Conservation (phyloP, 2,113 vertebrate genomes). For the Pogonocichla stellata region DNA sequence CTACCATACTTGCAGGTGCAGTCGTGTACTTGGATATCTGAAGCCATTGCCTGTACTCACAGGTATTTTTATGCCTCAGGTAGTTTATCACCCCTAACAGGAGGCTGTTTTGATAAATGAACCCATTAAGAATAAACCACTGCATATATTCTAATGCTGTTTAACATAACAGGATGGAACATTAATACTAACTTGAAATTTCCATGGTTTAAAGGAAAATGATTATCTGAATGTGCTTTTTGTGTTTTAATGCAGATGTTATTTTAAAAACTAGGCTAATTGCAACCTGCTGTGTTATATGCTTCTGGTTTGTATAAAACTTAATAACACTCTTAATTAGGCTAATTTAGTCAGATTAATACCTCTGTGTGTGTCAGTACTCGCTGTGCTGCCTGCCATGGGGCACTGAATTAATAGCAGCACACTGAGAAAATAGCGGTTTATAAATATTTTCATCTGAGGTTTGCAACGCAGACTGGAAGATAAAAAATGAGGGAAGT, state of each 20-base stretch:
- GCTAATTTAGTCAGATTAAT: constrained; percentile 77
- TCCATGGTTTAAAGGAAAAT: constrained; percentile 42
- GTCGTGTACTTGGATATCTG: background rate
- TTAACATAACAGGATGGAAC: constrained; percentile 12
- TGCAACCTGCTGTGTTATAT: constrained; percentile 67
- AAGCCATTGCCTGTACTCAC: constrained; percentile 2
- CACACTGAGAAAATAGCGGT: constrained; percentile 54
- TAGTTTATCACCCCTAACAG: constrained; percentile 53
- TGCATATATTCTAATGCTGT: constrained; percentile 23
- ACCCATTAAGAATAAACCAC: constrained; percentile 51
- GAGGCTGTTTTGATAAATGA: constrained; percentile 59
- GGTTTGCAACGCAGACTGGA: background rate
- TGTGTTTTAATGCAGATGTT: constrained; percentile 67
- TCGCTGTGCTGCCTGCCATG: constrained; percentile 56
- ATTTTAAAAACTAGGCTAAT: constrained; percentile 74
- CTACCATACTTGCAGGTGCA: constrained; percentile 46
- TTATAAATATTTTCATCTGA: constrained; percentile 57
- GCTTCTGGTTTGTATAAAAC: constrained; percentile 69
- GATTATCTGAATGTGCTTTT: constrained; percentile 52
- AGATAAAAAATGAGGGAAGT: background rate
- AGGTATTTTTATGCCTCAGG: constrained; percentile 41
- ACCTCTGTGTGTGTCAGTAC: constrained; percentile 61
- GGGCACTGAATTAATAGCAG: constrained; percentile 60
- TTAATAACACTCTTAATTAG: constrained; percentile 76
- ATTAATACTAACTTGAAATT: constrained; percentile 40